Conservation (phyloP, 2,113 vertebrate genomes). For the Pluvianellus socialis region DNA sequence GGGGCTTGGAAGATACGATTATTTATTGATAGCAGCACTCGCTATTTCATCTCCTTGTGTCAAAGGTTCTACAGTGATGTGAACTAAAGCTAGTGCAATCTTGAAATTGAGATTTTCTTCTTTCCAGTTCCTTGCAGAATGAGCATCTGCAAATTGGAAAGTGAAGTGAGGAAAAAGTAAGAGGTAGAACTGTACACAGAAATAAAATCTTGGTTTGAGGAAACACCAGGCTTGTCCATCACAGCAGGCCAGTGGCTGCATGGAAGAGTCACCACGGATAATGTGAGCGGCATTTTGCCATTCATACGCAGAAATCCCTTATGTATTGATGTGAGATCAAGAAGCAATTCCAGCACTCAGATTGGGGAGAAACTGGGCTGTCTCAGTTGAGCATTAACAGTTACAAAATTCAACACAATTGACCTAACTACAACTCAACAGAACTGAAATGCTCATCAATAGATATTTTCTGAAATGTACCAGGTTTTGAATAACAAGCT, state of each 20-base stretch:
- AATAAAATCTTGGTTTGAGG: neutral
- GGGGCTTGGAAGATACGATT: neutral
- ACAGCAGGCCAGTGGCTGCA: neutral
- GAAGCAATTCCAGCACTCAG: neutral
- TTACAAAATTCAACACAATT: neutral
- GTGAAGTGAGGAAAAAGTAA: neutral
- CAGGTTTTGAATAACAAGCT: neutral
- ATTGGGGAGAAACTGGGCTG: neutral
- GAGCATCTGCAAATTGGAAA: neutral
- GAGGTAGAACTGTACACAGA: neutral
- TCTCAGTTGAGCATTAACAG: neutral
- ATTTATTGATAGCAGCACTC: neutral
- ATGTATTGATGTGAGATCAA: neutral
- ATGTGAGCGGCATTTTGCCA: neutral
- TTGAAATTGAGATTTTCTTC: neutral
- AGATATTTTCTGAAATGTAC: neutral
- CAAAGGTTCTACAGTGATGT: neutral
- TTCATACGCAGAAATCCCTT: neutral
- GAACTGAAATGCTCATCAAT: neutral
- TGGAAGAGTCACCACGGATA: neutral
- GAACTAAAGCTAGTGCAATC: neutral
- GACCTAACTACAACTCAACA: neutral
- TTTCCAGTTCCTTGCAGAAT: neutral
- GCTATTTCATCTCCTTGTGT: neutral
- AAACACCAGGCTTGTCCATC: neutral